These are phyloP conservation scores for Macrobrachium nipponense DNA, from an alignment of 1,140 invertebrate species.

Conservation along the genomic window DNA sequence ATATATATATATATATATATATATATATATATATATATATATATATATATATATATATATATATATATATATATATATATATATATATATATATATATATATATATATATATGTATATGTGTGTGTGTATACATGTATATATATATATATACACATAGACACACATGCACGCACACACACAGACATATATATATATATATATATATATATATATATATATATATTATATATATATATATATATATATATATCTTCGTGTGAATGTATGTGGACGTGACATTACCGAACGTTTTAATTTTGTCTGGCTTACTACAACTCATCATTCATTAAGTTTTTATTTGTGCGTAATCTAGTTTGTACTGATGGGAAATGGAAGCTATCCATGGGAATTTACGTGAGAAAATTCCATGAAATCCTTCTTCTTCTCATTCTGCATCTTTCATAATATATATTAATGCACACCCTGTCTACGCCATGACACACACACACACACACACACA, in stretches of 20 bases:
- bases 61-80: conserved; percentile 26
- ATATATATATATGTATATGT: neutral
- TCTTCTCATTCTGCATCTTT: too few species aligned
- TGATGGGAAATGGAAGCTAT: too few species aligned
- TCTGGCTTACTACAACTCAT: neutral
- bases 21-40: conserved; percentile 14
- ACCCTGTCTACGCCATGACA: too few species aligned
- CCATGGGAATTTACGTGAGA: too few species aligned
- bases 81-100: conserved; percentile 17
- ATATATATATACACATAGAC: neutral
- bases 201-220: conserved; percentile 20
- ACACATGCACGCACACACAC: too few species aligned
- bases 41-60: conserved; percentile 2
- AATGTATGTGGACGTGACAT: neutral
- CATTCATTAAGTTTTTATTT: too few species aligned
- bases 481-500: too few species aligned
- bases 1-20: too few species aligned
- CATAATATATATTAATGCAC: too few species aligned
- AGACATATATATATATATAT: conserved; percentile 6
- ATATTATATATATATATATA: conserved; percentile 29
- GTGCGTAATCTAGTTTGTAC: too few species aligned
- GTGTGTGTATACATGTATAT: neutral
- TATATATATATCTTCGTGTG: neutral
- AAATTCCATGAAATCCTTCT: too few species aligned
- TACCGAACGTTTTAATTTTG: neutral